Evolutionary conservation across 2,888 invertebrate species (phyloP).

Genomic region (Lydus trimaculatus): DNA sequence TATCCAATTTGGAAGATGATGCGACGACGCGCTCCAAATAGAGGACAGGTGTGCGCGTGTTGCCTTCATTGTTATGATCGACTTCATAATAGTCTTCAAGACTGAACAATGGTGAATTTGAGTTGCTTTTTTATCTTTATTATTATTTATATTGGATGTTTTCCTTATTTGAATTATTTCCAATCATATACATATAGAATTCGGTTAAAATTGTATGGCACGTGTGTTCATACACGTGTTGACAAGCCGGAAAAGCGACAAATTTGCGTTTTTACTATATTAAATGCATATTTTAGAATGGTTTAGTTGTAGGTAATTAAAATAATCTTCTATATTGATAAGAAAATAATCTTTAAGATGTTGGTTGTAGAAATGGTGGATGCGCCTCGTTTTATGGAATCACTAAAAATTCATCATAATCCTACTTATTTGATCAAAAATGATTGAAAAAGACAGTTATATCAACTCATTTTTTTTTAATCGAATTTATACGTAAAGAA

Average conservation of each 20-base stretch:
- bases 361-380: not conserved
- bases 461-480: not conserved
- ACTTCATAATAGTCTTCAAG: constrained; percentile 9
- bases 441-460: not conserved
- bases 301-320: too few species aligned
- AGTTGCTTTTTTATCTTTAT: not conserved
- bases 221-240: not conserved
- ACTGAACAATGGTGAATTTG: not conserved
- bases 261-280: too few species aligned
- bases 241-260: too few species aligned
- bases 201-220: not conserved
- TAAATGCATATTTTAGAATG: too few species aligned
- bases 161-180: not conserved
- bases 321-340: too few species aligned
- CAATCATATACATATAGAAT: not conserved
- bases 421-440: not conserved
- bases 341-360: not conserved
- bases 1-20: constrained; percentile 41
- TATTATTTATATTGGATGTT: not conserved
- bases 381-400: not conserved
- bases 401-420: not conserved
- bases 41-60: constrained; percentile 32
- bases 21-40: constrained; percentile 21
- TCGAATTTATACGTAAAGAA: not conserved
- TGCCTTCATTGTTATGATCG: not conserved